Conservation (phyloP, 2,113 vertebrate genomes). For the Osmerus mordax region DNA sequence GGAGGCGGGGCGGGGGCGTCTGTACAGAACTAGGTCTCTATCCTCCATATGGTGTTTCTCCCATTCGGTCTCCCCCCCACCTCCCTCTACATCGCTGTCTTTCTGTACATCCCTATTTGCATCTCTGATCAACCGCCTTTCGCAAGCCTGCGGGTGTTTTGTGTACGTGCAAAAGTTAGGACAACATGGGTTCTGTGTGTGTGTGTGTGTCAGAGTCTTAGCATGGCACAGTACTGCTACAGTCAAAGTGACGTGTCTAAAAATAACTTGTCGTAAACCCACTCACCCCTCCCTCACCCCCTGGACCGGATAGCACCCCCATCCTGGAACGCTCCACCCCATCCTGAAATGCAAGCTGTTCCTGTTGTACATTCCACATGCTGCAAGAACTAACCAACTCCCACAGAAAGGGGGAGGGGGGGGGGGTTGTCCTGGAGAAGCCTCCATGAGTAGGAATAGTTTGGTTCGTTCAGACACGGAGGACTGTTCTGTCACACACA, state of each 20-base stretch:
- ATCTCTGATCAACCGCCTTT: conserved; percentile 28
- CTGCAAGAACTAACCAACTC: conserved; percentile 57
- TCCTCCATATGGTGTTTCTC: conserved; percentile 41
- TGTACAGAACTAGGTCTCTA: conserved; percentile 28
- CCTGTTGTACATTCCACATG: conserved; percentile 65
- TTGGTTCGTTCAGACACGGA: neutral
- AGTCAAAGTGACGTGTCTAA: conserved; percentile 59
- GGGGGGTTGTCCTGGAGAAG: conserved; percentile 38
- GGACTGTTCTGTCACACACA: conserved; percentile 30
- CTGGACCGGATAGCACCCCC: conserved; percentile 45
- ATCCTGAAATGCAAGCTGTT: conserved; percentile 64
- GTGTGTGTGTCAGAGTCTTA: neutral
- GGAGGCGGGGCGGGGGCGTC: conserved; percentile 23
- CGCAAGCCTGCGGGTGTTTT: conserved; percentile 12
- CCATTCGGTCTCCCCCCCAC: conserved; percentile 24
- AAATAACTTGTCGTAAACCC: conserved; percentile 65
- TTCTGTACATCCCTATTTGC: neutral
- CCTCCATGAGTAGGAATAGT: conserved; percentile 22
- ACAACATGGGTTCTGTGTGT: conserved; percentile 13
- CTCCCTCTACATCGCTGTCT: conserved; percentile 6
- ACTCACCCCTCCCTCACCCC: conserved; percentile 45
- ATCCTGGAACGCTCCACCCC: conserved; percentile 51
- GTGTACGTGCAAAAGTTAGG: conserved; percentile 18
- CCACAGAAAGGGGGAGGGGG: conserved; percentile 45
- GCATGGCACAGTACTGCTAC: conserved; percentile 34